phyloP scores from a whole-genome alignment of 2,797 vertebrate genomes.

The Eutrigla gurnardus region DNA sequence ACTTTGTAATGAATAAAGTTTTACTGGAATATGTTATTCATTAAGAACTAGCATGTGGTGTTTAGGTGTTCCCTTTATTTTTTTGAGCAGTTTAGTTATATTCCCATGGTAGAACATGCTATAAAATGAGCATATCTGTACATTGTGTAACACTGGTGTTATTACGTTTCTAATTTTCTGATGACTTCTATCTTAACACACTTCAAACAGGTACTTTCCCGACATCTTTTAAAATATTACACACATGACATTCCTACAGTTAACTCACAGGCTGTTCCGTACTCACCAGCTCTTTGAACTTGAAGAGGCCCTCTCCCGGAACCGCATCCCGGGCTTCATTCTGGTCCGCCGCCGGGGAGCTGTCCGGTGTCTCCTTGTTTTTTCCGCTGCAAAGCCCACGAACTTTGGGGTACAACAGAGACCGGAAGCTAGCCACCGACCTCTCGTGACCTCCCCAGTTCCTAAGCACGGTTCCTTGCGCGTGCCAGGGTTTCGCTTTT shows the following conservation, averaged over 20 bases:
- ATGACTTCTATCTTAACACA: background rate
- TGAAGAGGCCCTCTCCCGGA: conserved; percentile 77
- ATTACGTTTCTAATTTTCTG: background rate
- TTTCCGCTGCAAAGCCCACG: conserved; percentile 64
- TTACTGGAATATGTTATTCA: too few species aligned
- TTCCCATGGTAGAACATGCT: background rate
- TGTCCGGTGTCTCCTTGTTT: conserved; percentile 16
- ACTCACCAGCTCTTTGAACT: conserved; percentile 87
- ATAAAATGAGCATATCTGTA: background rate
- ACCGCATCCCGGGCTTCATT: conserved; percentile 23
- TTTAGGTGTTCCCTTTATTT: too few species aligned
- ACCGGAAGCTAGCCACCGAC: conserved; percentile 23
- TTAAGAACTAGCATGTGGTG: too few species aligned
- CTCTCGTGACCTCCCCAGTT: conserved; percentile 50
- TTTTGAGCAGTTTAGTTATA: background rate
- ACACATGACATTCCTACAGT: background rate
- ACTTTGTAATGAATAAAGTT: too few species aligned
- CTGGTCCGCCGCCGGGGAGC: background rate
- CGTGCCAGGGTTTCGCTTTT: background rate
- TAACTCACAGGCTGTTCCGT: background rate
- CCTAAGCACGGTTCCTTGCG: background rate
- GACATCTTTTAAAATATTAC: too few species aligned
- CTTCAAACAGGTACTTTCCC: background rate
- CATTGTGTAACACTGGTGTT: background rate
- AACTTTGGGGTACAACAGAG: background rate